A percentile compares a stretch with the other conserved stretches of the same genome.
Evolutionary conservation across 2,113 vertebrate genomes (phyloP).

Genomic region (Brienomyrus brachyistius): DNA sequence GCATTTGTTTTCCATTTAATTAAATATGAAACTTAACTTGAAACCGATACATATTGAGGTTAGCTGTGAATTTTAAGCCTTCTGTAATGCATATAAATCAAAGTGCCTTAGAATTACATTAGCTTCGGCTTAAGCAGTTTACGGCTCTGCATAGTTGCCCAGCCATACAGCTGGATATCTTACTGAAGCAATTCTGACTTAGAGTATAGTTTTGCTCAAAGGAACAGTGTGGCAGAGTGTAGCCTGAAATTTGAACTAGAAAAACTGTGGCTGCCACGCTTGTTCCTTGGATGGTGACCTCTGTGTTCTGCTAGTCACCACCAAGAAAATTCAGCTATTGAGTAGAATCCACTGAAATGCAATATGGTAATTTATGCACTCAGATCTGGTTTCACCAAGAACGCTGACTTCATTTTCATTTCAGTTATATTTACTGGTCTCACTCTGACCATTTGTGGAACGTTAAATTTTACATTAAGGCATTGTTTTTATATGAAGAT

Average conservation of each 20-base stretch:
- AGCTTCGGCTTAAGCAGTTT: not conserved
- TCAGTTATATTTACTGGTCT: not conserved
- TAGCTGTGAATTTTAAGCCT: not conserved
- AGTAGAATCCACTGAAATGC: not conserved
- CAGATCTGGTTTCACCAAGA: not conserved
- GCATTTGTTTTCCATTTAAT: not conserved
- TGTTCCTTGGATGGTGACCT: not conserved
- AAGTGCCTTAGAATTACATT: slow-evolving; percentile 6
- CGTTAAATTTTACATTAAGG: not conserved
- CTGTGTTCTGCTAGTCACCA: not conserved
- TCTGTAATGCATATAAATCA: not conserved
- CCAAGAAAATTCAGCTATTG: not conserved
- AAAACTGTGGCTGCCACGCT: not conserved
- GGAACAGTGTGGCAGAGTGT: not conserved
- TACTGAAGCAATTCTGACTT: not conserved
- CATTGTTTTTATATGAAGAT: not conserved
- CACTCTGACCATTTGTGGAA: not conserved
- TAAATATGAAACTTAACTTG: slow-evolving; percentile 11
- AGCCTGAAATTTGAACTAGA: not conserved
- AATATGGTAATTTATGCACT: not conserved
- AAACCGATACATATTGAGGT: slow-evolving; percentile 2
- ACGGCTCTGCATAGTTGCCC: not conserved
- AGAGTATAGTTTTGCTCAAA: not conserved
- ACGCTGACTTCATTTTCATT: not conserved
- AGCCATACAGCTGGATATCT: not conserved